A percentile compares a stretch with the other conserved stretches of the same genome.
phyloP scores from a whole-genome alignment of 2,888 invertebrate species.

The Dinocampus coccinellae region DNA sequence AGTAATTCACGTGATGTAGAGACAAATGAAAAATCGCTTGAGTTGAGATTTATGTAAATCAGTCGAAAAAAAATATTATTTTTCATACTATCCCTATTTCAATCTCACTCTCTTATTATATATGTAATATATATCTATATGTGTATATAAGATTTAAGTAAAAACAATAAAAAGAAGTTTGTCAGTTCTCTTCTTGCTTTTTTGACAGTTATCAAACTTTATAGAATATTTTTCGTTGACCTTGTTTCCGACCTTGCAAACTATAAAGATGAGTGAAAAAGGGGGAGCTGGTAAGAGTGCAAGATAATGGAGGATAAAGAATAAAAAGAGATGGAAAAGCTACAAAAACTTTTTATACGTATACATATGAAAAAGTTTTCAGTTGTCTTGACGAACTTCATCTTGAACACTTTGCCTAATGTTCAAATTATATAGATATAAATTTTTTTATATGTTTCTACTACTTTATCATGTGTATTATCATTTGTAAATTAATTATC shows the following conservation, averaged over 20 bases:
- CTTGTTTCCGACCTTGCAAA: constrained; percentile 33
- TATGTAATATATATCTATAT: neutral
- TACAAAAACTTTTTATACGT: neutral
- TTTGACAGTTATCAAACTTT: constrained; percentile 42
- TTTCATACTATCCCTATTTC: no score
- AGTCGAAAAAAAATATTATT: no score
- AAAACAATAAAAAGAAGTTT: neutral
- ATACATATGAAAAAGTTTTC: constrained; percentile 22
- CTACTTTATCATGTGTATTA: no score
- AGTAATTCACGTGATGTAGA: no score
- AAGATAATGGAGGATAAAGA: no score
- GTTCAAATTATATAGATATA: neutral
- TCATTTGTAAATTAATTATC: no score
- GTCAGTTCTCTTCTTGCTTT: neutral
- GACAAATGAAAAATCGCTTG: no score
- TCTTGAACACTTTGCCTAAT: neutral
- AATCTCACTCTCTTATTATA: no score
- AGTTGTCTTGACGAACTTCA: constrained; percentile 31
- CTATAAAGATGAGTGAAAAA: constrained; percentile 19
- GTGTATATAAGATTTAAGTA: neutral
- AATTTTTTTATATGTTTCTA: no score
- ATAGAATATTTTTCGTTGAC: constrained; percentile 29
- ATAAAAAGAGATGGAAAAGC: neutral
- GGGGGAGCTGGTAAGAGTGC: neutral
- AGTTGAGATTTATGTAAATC: no score